Evolutionary conservation across 2,797 vertebrate genomes (phyloP).

Genomic region (Anolis apletophallus): DNA sequence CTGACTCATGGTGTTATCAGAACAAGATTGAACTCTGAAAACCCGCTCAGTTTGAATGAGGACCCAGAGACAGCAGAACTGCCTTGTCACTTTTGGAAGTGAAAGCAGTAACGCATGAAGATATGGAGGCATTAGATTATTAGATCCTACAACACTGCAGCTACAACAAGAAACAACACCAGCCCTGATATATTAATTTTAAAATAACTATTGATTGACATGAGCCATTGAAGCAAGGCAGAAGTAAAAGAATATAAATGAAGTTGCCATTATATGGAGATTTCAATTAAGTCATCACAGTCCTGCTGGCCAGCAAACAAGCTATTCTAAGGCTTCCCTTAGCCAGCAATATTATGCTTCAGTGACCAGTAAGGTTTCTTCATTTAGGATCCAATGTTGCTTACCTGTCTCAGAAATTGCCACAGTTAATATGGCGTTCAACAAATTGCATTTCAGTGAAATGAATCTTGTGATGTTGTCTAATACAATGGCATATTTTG

Average conservation of each 20-base stretch:
- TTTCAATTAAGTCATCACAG: slow-evolving; percentile 61
- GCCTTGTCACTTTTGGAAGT: not conserved
- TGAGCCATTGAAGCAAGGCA: not conserved
- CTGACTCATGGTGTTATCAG: not conserved
- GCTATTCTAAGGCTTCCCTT: slow-evolving; percentile 45
- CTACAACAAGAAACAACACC: slow-evolving; percentile 39
- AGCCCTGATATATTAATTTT: slow-evolving; percentile 26
- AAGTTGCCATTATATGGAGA: slow-evolving; percentile 42
- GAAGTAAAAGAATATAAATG: slow-evolving; percentile 46
- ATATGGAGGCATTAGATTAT: not conserved
- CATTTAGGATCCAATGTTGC: not conserved
- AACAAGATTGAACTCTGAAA: not conserved
- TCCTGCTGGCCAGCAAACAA: slow-evolving; percentile 45
- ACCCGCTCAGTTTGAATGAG: not conserved
- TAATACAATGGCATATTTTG: no score
- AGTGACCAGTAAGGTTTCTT: not conserved
- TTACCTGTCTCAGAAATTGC: not conserved
- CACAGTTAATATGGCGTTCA: not conserved
- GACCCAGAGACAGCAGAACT: no score
- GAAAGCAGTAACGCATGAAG: not conserved
- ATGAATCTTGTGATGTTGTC: not conserved
- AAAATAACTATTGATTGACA: not conserved
- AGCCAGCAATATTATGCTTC: slow-evolving; percentile 35
- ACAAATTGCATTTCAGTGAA: not conserved
- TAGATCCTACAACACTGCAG: not conserved